Evolutionary conservation across 2,113 vertebrate genomes (phyloP).

Genomic region (Otocyon megalotis): DNA sequence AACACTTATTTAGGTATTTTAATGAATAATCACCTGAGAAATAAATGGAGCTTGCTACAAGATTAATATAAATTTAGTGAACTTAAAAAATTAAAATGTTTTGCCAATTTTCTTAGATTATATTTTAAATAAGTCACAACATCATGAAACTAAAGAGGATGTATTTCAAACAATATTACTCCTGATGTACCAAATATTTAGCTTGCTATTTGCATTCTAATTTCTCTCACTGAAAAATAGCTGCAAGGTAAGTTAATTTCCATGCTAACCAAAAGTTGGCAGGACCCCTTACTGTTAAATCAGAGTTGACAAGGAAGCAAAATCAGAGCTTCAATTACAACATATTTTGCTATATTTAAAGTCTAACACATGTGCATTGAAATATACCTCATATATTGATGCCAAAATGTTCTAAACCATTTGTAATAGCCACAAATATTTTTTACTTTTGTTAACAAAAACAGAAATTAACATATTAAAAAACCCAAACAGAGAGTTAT

Average conservation of each 20-base stretch:
- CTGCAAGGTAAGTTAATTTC: conserved; percentile 71
- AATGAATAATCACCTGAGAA: conserved; percentile 21
- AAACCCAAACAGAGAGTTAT: not conserved
- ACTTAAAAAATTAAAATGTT: conserved; percentile 47
- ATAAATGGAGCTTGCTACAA: not conserved
- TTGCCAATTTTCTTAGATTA: conserved; percentile 30
- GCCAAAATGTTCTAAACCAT: not conserved
- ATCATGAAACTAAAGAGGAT: not conserved
- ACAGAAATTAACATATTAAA: conserved; percentile 48
- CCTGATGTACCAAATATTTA: conserved; percentile 52
- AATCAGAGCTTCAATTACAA: not conserved
- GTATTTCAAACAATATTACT: conserved; percentile 56
- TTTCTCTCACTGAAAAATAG: conserved; percentile 60
- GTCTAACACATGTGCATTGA: conserved; percentile 17
- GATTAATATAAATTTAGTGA: conserved; percentile 44
- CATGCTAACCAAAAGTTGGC: conserved; percentile 24
- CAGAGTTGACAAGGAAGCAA: conserved; percentile 52
- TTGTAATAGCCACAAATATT: not conserved
- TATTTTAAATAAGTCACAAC: conserved; percentile 52
- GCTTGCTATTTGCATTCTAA: conserved; percentile 66
- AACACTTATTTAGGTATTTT: conserved; percentile 16
- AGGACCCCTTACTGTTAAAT: conserved; percentile 43
- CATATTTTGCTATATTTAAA: conserved; percentile 52
- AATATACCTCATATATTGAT: not conserved
- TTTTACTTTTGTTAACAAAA: conserved; percentile 52